Conservation (phyloP, 2,888 invertebrate species). For the Torymus auratus region DNA sequence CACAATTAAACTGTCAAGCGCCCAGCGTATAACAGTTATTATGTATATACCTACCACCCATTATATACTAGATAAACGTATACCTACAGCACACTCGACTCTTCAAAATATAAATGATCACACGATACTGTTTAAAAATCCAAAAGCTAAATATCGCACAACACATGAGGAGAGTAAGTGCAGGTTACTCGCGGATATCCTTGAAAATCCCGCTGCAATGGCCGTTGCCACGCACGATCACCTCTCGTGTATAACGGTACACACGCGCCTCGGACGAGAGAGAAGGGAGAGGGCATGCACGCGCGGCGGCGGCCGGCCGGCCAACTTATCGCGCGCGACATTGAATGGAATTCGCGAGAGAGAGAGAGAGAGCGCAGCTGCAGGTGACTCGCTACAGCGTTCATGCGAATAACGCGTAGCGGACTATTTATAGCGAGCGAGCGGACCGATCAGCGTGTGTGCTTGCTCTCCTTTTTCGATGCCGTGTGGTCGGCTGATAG, state of each 20-base stretch:
- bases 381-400: constrained; percentile 34
- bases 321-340: constrained; percentile 49
- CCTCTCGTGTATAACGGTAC: constrained; percentile 39
- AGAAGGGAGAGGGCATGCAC: not conserved
- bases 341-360: constrained; percentile 51
- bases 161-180: too few relatives aligned
- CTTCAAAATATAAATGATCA: too few relatives aligned
- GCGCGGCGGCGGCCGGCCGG: constrained; percentile 13
- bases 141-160: too few relatives aligned
- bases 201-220: not conserved
- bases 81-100: too few relatives aligned
- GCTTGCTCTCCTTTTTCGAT: not conserved
- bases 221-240: constrained; percentile 31
- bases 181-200: not conserved
- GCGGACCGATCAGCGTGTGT: not conserved
- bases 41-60: too few relatives aligned
- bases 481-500: too few relatives aligned
- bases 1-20: too few relatives aligned
- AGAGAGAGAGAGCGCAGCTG: not conserved
- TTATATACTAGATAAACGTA: too few relatives aligned
- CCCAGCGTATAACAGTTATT: too few relatives aligned
- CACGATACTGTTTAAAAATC: too few relatives aligned
- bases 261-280: not conserved
- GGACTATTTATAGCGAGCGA: constrained; percentile 51
- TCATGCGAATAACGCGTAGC: not conserved